A percentile compares a stretch with the other conserved stretches of the same genome.
These are phyloP conservation scores for Orthonyx spaldingii DNA, from an alignment of 2,113 vertebrate species.

Conservation along the genomic window DNA sequence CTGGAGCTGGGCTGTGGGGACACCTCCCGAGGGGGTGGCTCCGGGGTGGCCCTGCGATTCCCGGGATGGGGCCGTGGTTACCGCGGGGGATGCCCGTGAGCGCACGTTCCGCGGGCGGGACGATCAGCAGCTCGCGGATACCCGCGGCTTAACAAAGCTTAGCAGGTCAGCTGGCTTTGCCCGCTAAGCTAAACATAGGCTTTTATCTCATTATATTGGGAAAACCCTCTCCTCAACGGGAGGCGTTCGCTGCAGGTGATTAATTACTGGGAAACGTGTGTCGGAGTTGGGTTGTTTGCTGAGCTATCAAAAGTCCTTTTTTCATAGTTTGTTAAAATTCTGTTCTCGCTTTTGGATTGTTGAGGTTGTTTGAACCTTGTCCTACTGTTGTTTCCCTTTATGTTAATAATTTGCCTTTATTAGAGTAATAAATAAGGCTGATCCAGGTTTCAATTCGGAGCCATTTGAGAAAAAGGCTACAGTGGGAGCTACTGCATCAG, in stretches of 20 bases:
- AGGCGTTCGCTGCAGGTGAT: not conserved
- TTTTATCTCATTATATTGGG: conserved; percentile 15
- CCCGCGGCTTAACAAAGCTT: not conserved
- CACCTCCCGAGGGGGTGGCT: fast-evolving
- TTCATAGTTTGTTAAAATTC: not conserved
- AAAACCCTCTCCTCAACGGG: not conserved
- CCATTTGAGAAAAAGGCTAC: not conserved
- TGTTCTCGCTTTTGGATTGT: not conserved
- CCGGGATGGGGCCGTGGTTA: fast-evolving
- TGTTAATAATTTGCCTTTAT: conserved; percentile 44
- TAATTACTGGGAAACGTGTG: not conserved
- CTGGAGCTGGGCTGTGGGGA: not conserved
- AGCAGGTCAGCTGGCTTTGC: not conserved
- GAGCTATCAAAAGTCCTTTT: not conserved
- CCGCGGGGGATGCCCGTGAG: fast-evolving
- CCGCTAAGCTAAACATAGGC: conserved; percentile 1
- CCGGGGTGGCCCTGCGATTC: fast-evolving
- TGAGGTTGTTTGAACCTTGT: not conserved
- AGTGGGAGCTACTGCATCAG: not conserved
- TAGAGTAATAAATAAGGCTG: not conserved
- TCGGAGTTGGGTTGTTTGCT: not conserved
- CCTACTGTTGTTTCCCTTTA: not conserved
- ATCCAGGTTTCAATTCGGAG: not conserved
- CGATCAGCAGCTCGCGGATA: not conserved
- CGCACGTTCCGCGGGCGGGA: not conserved